Base-by-base conservation (phyloP, 64 coral and sea anemone species). In the Montipora cactus region DNA sequence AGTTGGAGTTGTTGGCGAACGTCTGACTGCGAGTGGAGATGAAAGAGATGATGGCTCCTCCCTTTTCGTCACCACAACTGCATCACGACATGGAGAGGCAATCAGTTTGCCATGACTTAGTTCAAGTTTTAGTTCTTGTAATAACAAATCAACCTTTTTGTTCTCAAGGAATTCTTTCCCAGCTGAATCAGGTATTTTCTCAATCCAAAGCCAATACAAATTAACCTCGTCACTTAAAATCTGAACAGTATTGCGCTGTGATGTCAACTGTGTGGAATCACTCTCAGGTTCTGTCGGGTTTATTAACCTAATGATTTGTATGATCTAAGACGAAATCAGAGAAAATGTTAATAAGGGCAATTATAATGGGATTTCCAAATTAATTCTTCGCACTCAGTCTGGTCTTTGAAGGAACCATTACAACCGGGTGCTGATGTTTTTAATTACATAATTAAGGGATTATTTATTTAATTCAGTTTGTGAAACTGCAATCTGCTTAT, bases 161-260 rank as follows among this genome's bases (percentile, higher is more conserved):
- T 15, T 68, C 5, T 68, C 81, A 51, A 16, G 21, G 18, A 52
- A 37, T 44, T 83, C 61, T 21, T 59, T 15, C 16, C 58, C 37
- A 7, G 79, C 68, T 21, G 69, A 37, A 14, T 53, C 15, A 61
- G 67, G 49, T 44, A 23, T 67, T 71, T 78, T 83, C 6, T 53
- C 14, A 51, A 73, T 47, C 66, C 75, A 95, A 50, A 95, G 51
- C 93, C 93, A 95, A 28, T 91, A 95, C 48, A 95, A 75, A 67
- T 86, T 75, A 45, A 95, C 88, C 47, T 83, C 64, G 45, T 95
- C 93, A 87, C 79, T 95, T 53, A 89, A 70, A 0, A 95, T 68
- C 23, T 95, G 88, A 2, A 95, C 11, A 22, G 93, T 95, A 49
- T 70, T 90, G 66, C 44, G 49, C 46, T 66, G 51, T 11, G 13